These are phyloP conservation scores for Gari tellinella DNA, from an alignment of 2,888 invertebrate species.

Conservation along the genomic window DNA sequence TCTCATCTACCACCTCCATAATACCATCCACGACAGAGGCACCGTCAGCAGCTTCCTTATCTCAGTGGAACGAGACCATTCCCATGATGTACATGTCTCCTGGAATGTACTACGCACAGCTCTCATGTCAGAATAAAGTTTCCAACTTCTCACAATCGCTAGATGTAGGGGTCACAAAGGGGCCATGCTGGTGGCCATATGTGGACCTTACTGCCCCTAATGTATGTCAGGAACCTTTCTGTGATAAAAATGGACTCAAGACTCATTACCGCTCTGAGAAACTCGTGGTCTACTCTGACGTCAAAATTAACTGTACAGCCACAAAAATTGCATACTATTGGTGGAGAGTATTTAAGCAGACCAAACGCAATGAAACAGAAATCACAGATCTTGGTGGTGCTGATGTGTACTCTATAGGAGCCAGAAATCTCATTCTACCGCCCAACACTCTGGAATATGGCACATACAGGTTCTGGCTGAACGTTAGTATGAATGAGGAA, in stretches of 20 bases:
- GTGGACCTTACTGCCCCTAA: slow-evolving; percentile 49
- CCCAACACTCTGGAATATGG: slow-evolving; percentile 60
- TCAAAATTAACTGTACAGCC: slow-evolving; percentile 58
- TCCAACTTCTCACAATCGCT: slow-evolving; percentile 31
- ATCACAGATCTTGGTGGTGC: slow-evolving; percentile 44
- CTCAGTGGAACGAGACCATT: slow-evolving; percentile 40
- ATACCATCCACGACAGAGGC: slow-evolving; percentile 15
- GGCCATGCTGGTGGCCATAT: slow-evolving; percentile 60
- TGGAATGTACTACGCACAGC: slow-evolving; percentile 34
- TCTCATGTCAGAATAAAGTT: slow-evolving; percentile 52
- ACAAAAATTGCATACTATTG: slow-evolving; percentile 55
- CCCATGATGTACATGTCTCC: slow-evolving; percentile 39
- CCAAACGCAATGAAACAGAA: slow-evolving; percentile 50
- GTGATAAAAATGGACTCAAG: slow-evolving; percentile 39
- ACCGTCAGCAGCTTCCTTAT: not conserved
- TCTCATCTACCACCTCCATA: slow-evolving; percentile 6
- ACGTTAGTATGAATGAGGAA: slow-evolving; percentile 64
- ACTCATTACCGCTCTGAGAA: slow-evolving; percentile 48
- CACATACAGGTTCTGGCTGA: slow-evolving; percentile 58
- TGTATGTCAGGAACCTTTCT: slow-evolving; percentile 40
- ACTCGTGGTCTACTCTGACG: slow-evolving; percentile 55
- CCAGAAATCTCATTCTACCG: slow-evolving; percentile 42
- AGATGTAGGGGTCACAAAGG: slow-evolving; percentile 50
- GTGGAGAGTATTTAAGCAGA: slow-evolving; percentile 49
- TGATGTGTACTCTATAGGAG: slow-evolving; percentile 49